Evolutionary conservation across 2,113 vertebrate species (phyloP).

Genomic region (Numida meleagris): DNA sequence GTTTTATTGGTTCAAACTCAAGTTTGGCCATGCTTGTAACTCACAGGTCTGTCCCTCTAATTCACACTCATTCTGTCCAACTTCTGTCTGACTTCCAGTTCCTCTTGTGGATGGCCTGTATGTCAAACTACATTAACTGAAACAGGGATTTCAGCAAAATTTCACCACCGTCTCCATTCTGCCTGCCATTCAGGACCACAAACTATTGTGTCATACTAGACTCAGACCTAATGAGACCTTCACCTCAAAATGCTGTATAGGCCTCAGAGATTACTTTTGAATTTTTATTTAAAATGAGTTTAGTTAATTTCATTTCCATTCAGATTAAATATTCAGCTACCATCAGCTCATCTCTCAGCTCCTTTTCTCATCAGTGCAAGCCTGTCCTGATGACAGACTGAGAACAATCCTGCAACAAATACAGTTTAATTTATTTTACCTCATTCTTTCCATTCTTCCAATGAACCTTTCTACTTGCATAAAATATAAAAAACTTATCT

Average conservation of each 20-base stretch:
- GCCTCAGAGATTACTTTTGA: neutral
- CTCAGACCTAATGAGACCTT: neutral
- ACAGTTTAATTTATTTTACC: neutral
- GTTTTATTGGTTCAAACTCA: neutral
- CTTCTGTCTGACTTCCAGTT: neutral
- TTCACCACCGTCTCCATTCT: neutral
- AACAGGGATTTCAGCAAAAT: neutral
- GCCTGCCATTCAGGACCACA: rapidly evolving
- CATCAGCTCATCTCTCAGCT: neutral
- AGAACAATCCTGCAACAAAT: constrained; percentile 21
- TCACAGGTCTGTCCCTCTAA: neutral
- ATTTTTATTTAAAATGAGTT: neutral
- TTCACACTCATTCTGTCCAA: neutral
- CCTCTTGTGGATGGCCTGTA: neutral
- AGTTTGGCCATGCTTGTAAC: neutral
- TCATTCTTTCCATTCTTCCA: neutral
- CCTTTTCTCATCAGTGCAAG: neutral
- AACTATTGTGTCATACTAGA: neutral
- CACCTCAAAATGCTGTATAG: neutral
- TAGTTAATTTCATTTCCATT: neutral
- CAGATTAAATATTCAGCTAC: neutral
- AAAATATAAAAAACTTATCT: constrained; percentile 49
- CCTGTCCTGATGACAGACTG: neutral
- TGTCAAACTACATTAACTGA: neutral
- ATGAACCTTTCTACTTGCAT: constrained; percentile 4